Percentiles rank a stretch among this genome's conserved stretches.
Evolutionary conservation across 2,797 vertebrate species (phyloP).

Genomic region (Peromyscus attwateri): DNA sequence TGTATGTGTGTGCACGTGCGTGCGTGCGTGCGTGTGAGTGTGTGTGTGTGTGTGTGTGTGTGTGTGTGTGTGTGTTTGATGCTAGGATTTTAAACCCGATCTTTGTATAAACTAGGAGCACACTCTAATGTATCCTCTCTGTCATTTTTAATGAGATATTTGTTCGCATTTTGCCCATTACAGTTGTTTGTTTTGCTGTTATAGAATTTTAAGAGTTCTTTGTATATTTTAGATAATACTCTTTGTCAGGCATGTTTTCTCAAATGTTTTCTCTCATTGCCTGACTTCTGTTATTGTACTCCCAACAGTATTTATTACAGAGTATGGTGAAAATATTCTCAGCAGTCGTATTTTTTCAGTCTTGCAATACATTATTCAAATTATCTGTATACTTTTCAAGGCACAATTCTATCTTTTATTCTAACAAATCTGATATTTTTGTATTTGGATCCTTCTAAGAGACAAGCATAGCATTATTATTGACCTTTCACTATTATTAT

Average conservation of each 20-base stretch:
- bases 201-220: neutral
- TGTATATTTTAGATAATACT: neutral
- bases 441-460: neutral
- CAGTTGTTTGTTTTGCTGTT: conserved; percentile 3
- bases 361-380: neutral
- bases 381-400: neutral
- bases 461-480: neutral
- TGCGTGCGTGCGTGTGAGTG: fast-evolving
- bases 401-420: neutral
- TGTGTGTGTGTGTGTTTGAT: neutral
- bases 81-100: neutral
- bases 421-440: conserved; percentile 13
- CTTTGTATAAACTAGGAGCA: neutral
- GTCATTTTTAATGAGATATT: neutral
- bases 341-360: conserved; percentile 30
- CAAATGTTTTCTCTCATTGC: conserved; percentile 9
- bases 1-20: neutral
- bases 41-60: neutral
- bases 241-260: neutral
- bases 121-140: neutral
- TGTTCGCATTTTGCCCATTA: neutral
- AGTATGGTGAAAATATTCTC: neutral
- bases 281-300: neutral
- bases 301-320: neutral
- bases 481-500: neutral